Base-by-base conservation (phyloP, 2,888 invertebrate genomes). In the Athalia rosae region DNA sequence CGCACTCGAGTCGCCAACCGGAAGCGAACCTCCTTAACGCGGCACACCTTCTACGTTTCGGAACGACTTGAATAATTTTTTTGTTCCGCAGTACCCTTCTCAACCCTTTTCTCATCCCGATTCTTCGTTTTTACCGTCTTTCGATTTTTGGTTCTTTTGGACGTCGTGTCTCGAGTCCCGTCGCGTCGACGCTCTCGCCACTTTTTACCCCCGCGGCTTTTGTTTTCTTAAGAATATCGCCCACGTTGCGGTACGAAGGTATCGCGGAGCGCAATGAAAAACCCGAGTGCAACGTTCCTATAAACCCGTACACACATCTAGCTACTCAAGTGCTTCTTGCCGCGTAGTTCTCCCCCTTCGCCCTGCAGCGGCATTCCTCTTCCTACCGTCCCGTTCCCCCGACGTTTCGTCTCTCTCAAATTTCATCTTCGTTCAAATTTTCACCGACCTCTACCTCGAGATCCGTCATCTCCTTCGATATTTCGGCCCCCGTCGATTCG, bases 41-140 rank as follows among this genome's bases (percentile, higher is more conserved):
- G 67, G 45, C 77, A 63, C 77, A 71, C 77, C 77, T 77, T 53
- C 15, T 15, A 77, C 62, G 43, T 77, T 77, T 77, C 53, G 7
- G 71, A 73, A 71, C 77, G 41, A 15, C 77, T 77, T 77, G 62
- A 69, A 77, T 62, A 69, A 56, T 56, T 47, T 63, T 56, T 48
- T 74, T 13, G 15, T n/a, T n/a, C 15, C 45, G 62, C 43, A 47
- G 45, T 13, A 9, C 9, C 48, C 53, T 67, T n/a, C n/a, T 53
- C 11, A 50, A 15, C 67, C 67, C 53, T 28, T 53, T 67, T 28
- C 53, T 6, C 53, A 67, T 53, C 67, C 71, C n/a, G n/a, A 47
- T 47, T 47, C 64, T 11, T 3, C 28, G 8, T 58, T 58, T n/a
- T 58, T 4, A 5, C 13, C 58, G n/a, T 58, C n/a, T 58, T 58